phyloP scores from a whole-genome alignment of 2,888 invertebrate species.

The Rugalucina vietnamica region DNA sequence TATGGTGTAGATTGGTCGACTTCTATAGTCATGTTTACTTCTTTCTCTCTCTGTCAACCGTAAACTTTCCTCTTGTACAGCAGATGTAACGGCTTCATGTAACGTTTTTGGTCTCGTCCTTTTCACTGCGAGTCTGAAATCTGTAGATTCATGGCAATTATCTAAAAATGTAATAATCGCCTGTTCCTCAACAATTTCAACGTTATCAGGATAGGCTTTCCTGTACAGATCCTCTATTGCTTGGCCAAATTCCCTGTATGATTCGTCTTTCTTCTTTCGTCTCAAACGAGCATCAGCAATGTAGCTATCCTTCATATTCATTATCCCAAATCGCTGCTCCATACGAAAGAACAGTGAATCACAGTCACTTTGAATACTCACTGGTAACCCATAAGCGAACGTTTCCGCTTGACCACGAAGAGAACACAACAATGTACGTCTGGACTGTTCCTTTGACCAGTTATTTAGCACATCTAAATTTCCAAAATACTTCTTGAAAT shows the following conservation, averaged over 20 bases:
- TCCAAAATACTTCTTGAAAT: conserved; percentile 21
- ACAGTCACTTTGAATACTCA: conserved; percentile 7
- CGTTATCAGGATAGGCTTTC: conserved; percentile 41
- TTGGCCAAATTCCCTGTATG: conserved; percentile 43
- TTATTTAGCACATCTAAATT: conserved; percentile 23
- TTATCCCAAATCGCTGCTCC: conserved; percentile 40
- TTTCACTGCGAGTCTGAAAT: conserved; percentile 50
- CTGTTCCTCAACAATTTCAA: conserved; percentile 27
- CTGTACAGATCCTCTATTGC: conserved; percentile 44
- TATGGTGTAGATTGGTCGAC: background rate
- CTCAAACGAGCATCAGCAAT: conserved; percentile 39
- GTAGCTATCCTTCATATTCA: conserved; percentile 42
- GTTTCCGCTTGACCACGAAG: conserved; percentile 46
- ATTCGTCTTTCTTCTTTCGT: conserved; percentile 23
- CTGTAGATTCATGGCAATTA: conserved; percentile 38
- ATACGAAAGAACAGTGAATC: conserved; percentile 15
- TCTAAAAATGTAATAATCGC: conserved; percentile 36
- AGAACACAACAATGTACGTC: conserved; percentile 32
- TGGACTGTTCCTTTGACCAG: conserved; percentile 28
- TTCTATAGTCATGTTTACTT: background rate
- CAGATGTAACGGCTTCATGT: conserved; percentile 41
- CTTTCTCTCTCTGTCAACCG: conserved; percentile 1
- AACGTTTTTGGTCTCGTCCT: conserved; percentile 34
- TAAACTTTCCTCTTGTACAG: conserved; percentile 48
- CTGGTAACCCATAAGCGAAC: conserved; percentile 42